Evolutionary conservation across 2,797 vertebrate genomes (phyloP), one percentile per base, ranked within the genome.

Genomic region (Hyperoplus lanceolatus): DNA sequence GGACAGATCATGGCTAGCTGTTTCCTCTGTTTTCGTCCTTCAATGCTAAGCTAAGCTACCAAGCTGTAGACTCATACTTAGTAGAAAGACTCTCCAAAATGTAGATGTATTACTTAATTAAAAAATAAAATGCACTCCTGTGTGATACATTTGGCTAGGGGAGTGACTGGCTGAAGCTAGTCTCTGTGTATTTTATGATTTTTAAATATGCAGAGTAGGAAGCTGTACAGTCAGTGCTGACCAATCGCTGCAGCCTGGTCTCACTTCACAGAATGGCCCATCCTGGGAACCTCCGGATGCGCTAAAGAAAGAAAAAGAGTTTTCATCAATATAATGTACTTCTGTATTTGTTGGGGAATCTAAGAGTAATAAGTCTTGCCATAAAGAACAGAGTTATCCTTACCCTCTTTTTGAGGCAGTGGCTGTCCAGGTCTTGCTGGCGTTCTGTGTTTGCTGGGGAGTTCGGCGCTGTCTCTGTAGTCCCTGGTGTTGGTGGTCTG

Each of bases 401-500:
- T 84, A 94, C 94, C 68, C 48, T 95, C 93, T 92, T 93, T 95
- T n/a, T 68, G 83, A 56, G 88, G 70, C 36, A 72, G 82, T 0
- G 75, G 48, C 65, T 92, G 93, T 13, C 74, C 73, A 7, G 93
- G 81, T 75, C 93, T 92, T 7, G 77, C 62, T 2, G 91, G 94
- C 5, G 72, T 93, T 70, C 96, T 95, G 76, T 85, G 77, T 0
- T 96, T 94, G 80, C 84, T 89, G 0, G 96, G 96, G 55, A 98
- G 89, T 81, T 98, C 97, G 0, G 92, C 89, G 68, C 75, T 95
- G 45, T 98, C 97, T 53, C 97, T 96, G 89, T 97, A 97, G 92
- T 99, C 98, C 16, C 96, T 96, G 81, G 93, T 77, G 84, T 95
- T 97, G 45, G 60, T 5, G 42, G 21, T 8, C 59, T 84, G 93